Evolutionary conservation across 2,888 invertebrate genomes (phyloP).

Genomic region (Sturmia bella): DNA sequence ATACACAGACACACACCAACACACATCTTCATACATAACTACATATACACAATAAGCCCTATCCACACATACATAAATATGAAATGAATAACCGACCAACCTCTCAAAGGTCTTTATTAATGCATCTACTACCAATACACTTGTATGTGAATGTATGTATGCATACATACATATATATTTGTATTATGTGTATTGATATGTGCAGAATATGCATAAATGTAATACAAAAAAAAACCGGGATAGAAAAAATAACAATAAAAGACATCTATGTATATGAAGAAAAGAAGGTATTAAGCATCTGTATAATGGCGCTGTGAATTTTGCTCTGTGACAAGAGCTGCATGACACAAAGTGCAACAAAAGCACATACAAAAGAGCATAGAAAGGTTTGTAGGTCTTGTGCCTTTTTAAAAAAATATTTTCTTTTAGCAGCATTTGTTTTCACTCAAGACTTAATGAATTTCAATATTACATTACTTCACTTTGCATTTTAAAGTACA

Average conservation of each 20-base stretch:
- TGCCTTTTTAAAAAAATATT: conserved; percentile 28
- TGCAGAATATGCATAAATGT: conserved; percentile 50
- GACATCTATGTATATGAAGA: neutral
- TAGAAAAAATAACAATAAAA: conserved; percentile 19
- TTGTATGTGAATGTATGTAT: too few species aligned
- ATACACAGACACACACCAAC: neutral
- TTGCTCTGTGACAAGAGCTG: conserved; percentile 29
- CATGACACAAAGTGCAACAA: conserved; percentile 23
- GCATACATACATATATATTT: neutral
- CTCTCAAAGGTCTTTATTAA: neutral
- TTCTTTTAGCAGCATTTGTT: conserved; percentile 19
- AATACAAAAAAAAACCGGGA: conserved; percentile 35
- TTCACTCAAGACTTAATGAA: conserved; percentile 18
- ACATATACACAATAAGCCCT: neutral
- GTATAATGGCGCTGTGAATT: conserved; percentile 45
- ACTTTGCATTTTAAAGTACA: too few species aligned
- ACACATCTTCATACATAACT: neutral
- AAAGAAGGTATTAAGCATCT: conserved; percentile 25
- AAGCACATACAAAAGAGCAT: conserved; percentile 9
- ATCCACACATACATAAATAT: too few species aligned
- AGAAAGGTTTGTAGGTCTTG: conserved; percentile 16
- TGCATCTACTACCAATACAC: too few species aligned
- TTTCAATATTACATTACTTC: conserved; percentile 48
- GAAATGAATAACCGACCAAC: neutral
- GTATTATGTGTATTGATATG: conserved; percentile 31